Percentiles rank a stretch among this genome's conserved stretches.
Conservation (phyloP, 2,113 vertebrate genomes). For the Ctenomys sociabilis region DNA sequence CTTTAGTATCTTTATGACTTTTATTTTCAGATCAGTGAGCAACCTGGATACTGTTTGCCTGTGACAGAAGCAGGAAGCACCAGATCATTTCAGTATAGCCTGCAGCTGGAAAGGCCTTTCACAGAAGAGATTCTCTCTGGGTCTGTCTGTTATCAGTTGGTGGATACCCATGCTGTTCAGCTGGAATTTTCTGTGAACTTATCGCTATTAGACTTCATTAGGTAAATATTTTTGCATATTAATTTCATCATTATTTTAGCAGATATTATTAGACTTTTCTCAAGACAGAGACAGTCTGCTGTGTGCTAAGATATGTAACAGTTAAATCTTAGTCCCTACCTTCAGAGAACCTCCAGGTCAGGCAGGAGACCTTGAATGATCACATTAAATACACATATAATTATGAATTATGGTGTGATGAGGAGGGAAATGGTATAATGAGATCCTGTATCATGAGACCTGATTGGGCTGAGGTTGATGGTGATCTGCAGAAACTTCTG, state of each 20-base stretch:
- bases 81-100: slow-evolving; percentile 83
- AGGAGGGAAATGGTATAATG: neutral
- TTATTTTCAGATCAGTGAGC: slow-evolving; percentile 85
- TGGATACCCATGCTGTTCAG: slow-evolving; percentile 76
- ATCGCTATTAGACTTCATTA: slow-evolving; percentile 92
- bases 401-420: slow-evolving; percentile 1
- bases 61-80: slow-evolving; percentile 81
- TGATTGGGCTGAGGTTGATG: neutral
- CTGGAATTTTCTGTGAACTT: slow-evolving; percentile 90
- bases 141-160: slow-evolving; percentile 84
- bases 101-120: slow-evolving; percentile 88
- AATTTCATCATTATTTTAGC: slow-evolving; percentile 50
- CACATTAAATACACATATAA: neutral
- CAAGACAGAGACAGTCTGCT: neutral
- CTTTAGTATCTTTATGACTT: slow-evolving; percentile 28
- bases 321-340: neutral
- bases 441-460: neutral
- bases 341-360: neutral
- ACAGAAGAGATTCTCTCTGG: slow-evolving; percentile 86
- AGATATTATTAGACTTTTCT: neutral
- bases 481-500: slow-evolving; percentile 38
- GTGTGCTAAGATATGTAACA: neutral
- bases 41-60: slow-evolving; percentile 79
- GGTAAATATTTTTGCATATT: slow-evolving; percentile 86
- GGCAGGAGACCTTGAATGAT: neutral